Conservation (phyloP, 2,888 invertebrate genomes). For the Lobophora halterata region DNA sequence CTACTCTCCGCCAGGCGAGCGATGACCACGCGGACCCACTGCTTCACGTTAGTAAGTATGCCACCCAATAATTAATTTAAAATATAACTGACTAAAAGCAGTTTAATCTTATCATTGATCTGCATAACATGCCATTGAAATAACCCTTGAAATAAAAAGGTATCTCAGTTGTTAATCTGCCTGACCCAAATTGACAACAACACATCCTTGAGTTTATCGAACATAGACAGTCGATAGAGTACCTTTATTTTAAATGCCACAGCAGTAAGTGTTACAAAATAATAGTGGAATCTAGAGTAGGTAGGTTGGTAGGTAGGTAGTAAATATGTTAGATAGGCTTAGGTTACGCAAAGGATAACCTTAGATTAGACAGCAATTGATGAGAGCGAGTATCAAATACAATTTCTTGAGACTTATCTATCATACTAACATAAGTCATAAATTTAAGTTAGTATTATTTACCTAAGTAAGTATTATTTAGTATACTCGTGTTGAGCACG, state of each 20-base stretch:
- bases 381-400: no score
- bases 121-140: conserved; percentile 47
- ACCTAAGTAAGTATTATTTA: no score
- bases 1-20: no score
- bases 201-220: conserved; percentile 72
- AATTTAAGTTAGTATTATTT: no score
- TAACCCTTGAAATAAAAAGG: conserved; percentile 56
- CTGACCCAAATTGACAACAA: conserved; percentile 65
- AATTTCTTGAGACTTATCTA: no score
- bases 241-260: conserved; percentile 31
- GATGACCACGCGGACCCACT: no score
- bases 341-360: conserved; percentile 23
- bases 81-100: no score
- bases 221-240: conserved; percentile 44
- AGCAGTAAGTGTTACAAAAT: conserved; percentile 4
- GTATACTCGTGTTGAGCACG: no score
- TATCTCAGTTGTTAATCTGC: conserved; percentile 59
- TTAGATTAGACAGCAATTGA: conserved; percentile 17
- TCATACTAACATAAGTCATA: no score
- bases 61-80: no score
- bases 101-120: conserved; percentile 12
- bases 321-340: no score
- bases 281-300: conserved; percentile 2
- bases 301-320: conserved; percentile 23
- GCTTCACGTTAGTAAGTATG: no score